Evolutionary conservation across 64 coral and sea anemone species (phyloP), one percentile per base, ranked within the genome.

Genomic region (Montipora efflorescens): DNA sequence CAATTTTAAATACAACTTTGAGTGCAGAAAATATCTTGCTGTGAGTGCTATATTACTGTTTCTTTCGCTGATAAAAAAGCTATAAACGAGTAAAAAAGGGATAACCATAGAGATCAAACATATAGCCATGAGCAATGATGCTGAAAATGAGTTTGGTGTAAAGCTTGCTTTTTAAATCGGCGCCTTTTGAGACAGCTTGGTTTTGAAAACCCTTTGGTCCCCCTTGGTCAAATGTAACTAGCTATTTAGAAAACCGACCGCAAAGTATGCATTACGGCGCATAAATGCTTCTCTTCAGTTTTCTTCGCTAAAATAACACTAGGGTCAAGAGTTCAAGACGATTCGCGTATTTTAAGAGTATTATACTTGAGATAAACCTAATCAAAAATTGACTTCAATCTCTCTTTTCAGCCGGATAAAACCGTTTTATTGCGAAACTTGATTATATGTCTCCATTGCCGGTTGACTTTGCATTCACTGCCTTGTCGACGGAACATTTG

Each of bases 111-210:
- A 78, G 53, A 57, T 57, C 49, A 78, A 64, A 64, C 13, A 64
- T 15, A 64, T 49, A 70, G 66, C 66, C 5, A 72, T 86, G 67
- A 19, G 36, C 82, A 86, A 8, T 67, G 59, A 72, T 21, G 64
- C 82, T 71, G 82, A 86, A 86, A 86, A 86, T 86, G 68, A 86
- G 62, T 86, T 86, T 86, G 82, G 82, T 71, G 45, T 72, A 70
- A 67, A 72, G 10, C 44, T 22, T 70, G 46, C 43, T 86, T 86
- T 86, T 59, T 86, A 18, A 47, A 48, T 86, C 82, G 82, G 82
- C 46, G 2, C 62, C 82, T 86, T 68, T 86, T 86, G 67, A 68
- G 48, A 71, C 21, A 14, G 44, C 20, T 86, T 82, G 21, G 58
- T 21, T 66, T 19, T 21, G 16, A 18, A 72, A 46, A 11, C 46